Evolutionary conservation across 1,140 invertebrate genomes (phyloP), one percentile per base, ranked within the genome.

Genomic region (Chironomus tepperi): DNA sequence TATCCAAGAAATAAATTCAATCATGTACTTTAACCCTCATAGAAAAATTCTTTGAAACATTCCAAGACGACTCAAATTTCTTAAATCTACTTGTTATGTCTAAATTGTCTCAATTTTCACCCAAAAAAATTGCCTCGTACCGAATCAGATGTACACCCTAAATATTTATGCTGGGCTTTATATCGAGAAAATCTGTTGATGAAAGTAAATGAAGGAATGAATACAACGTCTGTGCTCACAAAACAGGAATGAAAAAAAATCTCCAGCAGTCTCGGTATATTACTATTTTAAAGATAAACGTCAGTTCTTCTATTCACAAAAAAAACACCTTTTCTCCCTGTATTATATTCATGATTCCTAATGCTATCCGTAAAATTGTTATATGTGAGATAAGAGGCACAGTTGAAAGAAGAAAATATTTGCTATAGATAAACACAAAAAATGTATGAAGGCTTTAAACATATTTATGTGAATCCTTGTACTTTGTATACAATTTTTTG

Each of bases 381-480:
- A 12, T 57, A 57, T 57, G n/a, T 57, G 47, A 57, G 47, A 57
- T 15, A n/a, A 57, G 47, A 57, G 12, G n/a, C 3, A 57, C 12
- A 57, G 47, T n/a, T 57, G n/a, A 57, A n/a, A 57, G 5, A 12
- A 5, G 8, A 18, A 21, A 21, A 70, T 70, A 70, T 70, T 70
- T 70, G 65, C 65, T 16, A 19, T 18, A 70, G 16, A 70, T 70
- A 70, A 70, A 70, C 19, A 70, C 19, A 1, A 16, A 70, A 16
- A 3, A 19, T 70, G 10, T 16, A 70, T 70, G 65, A 8, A 21
- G 65, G 65, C 65, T 70, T 70, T 70, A 70, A 70, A 70, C 18
- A 70, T 70, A 70, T 70, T 70, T 70, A 70, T 21, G 65, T 9
- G 47, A 57, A 57, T 57, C 47, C 47, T 57, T 57, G 47, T 57